Evolutionary conservation across 2,113 vertebrate genomes (phyloP).

Genomic region (Onychostruthus taczanowskii): DNA sequence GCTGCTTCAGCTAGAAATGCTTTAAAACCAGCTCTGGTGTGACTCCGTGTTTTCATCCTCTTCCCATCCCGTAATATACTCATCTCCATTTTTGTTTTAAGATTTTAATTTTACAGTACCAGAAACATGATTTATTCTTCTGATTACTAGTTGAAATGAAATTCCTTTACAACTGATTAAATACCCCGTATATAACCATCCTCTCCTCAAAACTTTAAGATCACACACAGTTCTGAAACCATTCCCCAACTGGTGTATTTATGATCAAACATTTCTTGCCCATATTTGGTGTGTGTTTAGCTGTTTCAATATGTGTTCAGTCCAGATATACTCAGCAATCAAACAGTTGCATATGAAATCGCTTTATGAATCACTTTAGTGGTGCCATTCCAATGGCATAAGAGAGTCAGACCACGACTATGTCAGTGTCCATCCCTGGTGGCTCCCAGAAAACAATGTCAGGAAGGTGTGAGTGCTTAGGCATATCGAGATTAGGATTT

Average conservation of each 20-base stretch:
- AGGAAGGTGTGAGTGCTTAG: background rate
- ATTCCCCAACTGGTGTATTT: background rate
- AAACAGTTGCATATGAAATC: background rate
- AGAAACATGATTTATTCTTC: constrained; percentile 33
- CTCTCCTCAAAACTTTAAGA: background rate
- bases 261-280: constrained; percentile 40
- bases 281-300: constrained; percentile 17
- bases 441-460: background rate
- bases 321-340: background rate
- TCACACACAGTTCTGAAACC: background rate
- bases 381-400: background rate
- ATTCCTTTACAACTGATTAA: background rate
- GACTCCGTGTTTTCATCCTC: background rate
- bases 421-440: background rate
- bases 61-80: background rate
- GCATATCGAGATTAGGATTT: background rate
- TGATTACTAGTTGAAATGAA: constrained; percentile 2
- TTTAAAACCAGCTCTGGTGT: background rate
- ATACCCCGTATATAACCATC: background rate
- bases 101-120: constrained; percentile 35
- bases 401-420: background rate
- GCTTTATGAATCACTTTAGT: background rate
- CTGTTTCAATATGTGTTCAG: constrained; percentile 13
- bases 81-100: background rate
- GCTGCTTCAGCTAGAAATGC: constrained; percentile 18